Evolutionary conservation across 2,797 vertebrate species (phyloP).

Genomic region (Heteromormyrus szaboi): DNA sequence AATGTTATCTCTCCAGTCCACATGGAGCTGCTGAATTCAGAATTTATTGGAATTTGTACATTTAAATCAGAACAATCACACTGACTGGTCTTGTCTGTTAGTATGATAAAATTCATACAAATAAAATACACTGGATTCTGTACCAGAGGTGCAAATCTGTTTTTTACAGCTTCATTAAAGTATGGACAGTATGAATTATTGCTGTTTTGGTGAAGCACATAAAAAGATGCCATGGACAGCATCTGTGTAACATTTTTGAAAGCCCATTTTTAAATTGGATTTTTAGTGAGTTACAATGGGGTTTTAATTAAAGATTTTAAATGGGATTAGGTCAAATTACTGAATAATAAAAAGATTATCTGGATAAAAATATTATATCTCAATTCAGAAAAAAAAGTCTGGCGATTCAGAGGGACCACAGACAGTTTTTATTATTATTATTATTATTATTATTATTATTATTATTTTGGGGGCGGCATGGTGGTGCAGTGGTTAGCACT

Average conservation of each 20-base stretch:
- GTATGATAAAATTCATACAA: not conserved
- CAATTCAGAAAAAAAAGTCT: not conserved
- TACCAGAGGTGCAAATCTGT: not conserved
- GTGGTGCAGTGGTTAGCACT: too few species aligned
- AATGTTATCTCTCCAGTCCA: conserved; percentile 14
- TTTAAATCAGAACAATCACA: not conserved
- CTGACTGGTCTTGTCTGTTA: not conserved
- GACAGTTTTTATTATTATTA: not conserved
- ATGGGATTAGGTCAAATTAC: not conserved
- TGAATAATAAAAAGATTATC: not conserved
- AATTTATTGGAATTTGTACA: not conserved
- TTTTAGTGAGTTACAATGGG: not conserved
- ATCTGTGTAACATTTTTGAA: not conserved
- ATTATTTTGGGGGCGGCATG: not conserved
- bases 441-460: not conserved
- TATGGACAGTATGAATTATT: not conserved
- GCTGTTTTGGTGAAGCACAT: not conserved
- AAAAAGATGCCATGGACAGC: not conserved
- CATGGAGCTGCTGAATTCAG: not conserved
- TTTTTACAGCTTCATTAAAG: not conserved
- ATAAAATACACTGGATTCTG: not conserved
- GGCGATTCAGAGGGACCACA: not conserved
- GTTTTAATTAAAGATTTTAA: not conserved
- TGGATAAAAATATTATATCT: not conserved
- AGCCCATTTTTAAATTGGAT: not conserved